These are phyloP conservation scores for Cydia amplana DNA, from an alignment of 1,140 invertebrate genomes.

Conservation along the genomic window DNA sequence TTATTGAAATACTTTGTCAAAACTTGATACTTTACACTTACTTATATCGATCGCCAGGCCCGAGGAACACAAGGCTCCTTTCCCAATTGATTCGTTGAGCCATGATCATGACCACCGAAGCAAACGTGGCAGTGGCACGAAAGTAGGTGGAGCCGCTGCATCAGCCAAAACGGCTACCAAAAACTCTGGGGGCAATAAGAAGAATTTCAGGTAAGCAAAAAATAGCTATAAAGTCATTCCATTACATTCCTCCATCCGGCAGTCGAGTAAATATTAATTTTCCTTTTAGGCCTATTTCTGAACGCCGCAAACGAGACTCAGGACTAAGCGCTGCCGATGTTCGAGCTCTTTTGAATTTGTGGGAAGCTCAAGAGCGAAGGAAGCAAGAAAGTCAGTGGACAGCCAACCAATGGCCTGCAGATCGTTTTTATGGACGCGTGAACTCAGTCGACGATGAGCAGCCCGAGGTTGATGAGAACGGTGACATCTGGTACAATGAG, in stretches of 20 bases:
- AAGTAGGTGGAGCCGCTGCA: constrained; percentile 68
- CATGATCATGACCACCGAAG: constrained; percentile 66
- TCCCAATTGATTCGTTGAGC: constrained; percentile 58
- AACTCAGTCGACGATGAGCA: constrained; percentile 67
- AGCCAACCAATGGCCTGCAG: constrained; percentile 71
- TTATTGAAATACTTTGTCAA: background rate
- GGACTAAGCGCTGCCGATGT: constrained; percentile 76
- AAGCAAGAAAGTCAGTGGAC: constrained; percentile 75
- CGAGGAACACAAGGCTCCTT: constrained; percentile 53
- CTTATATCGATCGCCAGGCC: constrained; percentile 46
- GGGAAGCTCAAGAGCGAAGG: constrained; percentile 76
- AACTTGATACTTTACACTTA: background rate
- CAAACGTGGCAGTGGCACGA: constrained; percentile 71
- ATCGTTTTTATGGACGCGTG: constrained; percentile 64
- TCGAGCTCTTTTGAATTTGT: constrained; percentile 71
- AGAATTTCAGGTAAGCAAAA: constrained; percentile 65
- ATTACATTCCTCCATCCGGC: constrained; percentile 7
- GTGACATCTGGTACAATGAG: constrained; percentile 75
- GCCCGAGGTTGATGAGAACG: constrained; percentile 69
- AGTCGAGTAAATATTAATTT: constrained; percentile 10
- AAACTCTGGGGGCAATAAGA: constrained; percentile 71
- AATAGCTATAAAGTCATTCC: background rate
- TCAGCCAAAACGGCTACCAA: constrained; percentile 71
- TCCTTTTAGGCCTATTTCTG: constrained; percentile 62
- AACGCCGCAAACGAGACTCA: constrained; percentile 74